These are phyloP conservation scores for Chironomus striatipennis DNA, from an alignment of 1,140 invertebrate species.

Conservation along the genomic window DNA sequence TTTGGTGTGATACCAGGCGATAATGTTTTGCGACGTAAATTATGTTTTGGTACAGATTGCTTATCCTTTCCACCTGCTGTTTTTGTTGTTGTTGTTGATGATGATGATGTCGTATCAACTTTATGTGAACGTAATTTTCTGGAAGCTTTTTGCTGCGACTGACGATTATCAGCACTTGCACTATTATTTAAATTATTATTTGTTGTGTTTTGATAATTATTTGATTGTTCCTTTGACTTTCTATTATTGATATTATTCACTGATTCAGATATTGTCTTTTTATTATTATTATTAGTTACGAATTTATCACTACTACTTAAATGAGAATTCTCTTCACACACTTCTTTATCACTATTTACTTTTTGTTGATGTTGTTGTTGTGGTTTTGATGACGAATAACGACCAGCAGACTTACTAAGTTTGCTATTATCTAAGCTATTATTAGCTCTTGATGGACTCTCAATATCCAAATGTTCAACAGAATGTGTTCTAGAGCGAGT, in stretches of 20 bases:
- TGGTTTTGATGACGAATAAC: slow-evolving; percentile 3
- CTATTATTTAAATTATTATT: no score
- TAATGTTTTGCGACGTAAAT: slow-evolving; percentile 25
- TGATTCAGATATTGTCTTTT: not conserved
- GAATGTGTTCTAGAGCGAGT: slow-evolving; percentile 32
- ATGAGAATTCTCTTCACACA: slow-evolving; percentile 19
- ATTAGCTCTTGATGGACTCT: not conserved
- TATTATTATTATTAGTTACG: not conserved
- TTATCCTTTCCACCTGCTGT: slow-evolving; percentile 25
- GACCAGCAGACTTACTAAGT: not conserved
- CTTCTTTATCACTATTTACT: slow-evolving; percentile 23
- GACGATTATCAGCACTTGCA: not conserved
- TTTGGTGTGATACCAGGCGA: not conserved
- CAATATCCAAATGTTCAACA: not conserved
- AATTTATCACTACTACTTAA: slow-evolving; percentile 1
- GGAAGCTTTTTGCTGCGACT: not conserved
- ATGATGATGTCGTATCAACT: slow-evolving; percentile 25
- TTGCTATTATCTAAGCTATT: not conserved
- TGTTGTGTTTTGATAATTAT: no score
- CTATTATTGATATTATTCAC: not conserved
- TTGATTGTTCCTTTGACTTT: no score
- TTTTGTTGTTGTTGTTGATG: no score
- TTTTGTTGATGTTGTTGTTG: slow-evolving; percentile 22
- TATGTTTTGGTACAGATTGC: slow-evolving; percentile 17
- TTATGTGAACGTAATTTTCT: slow-evolving; percentile 25